phyloP scores from a whole-genome alignment of 2,797 vertebrate genomes.

The Neosilurus mollespiculum region DNA sequence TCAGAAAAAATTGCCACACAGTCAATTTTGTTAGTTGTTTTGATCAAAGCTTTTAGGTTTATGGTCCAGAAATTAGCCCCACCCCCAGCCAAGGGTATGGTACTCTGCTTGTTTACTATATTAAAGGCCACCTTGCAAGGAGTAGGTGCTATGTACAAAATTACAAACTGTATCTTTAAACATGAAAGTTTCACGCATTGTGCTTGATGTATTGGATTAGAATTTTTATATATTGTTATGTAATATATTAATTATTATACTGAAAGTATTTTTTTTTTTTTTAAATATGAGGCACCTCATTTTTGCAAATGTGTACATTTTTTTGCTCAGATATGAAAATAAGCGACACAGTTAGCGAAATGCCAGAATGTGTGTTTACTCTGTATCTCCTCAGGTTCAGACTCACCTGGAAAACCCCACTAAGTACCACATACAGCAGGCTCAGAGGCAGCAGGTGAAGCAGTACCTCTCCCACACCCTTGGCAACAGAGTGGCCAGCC shows the following conservation, averaged over 20 bases:
- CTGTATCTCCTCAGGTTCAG: constrained; percentile 74
- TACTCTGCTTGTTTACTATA: neutral
- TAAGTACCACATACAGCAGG: constrained; percentile 86
- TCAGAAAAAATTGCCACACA: neutral
- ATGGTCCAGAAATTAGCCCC: neutral
- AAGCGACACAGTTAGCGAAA: neutral
- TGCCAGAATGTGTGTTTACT: neutral
- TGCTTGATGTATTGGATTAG: neutral
- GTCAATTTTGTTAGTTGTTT: neutral
- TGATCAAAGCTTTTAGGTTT: neutral
- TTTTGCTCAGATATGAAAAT: too few species aligned
- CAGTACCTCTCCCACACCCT: constrained; percentile 82
- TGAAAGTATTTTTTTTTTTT: too few species aligned
- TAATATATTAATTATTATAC: too few species aligned
- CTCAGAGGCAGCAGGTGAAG: constrained; percentile 84
- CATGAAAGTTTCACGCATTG: neutral
- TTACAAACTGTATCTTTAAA: neutral
- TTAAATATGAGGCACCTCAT: neutral
- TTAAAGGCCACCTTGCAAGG: neutral
- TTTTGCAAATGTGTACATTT: neutral
- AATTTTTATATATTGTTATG: too few species aligned
- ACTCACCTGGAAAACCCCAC: constrained; percentile 90
- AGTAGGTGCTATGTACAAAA: neutral
- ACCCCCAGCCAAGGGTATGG: too few species aligned
- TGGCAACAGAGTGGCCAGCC: constrained; percentile 72